Conservation (phyloP, 2,797 vertebrate species). For the Anabacerthia variegaticeps region DNA sequence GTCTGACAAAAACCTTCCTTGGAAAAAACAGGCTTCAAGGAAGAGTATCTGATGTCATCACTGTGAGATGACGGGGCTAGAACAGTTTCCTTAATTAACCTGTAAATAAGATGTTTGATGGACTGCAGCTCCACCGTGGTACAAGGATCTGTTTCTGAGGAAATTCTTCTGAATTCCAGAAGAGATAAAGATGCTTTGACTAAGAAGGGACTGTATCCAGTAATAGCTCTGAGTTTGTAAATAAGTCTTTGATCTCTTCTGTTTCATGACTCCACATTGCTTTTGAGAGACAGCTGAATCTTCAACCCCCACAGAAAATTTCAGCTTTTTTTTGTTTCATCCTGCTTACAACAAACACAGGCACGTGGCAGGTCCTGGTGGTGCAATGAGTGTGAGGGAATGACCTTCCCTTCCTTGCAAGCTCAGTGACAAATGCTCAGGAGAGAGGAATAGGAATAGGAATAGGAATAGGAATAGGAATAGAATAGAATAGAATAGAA, state of each 20-base stretch:
- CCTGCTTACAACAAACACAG: background rate
- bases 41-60: background rate
- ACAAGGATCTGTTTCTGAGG: background rate
- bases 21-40: conserved; percentile 15
- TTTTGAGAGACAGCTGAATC: conserved; percentile 1
- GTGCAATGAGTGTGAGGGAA: background rate
- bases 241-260: conserved; percentile 32
- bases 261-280: background rate
- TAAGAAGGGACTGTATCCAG: background rate
- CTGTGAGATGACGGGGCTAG: background rate
- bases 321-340: background rate
- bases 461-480: background rate
- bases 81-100: conserved; percentile 14
- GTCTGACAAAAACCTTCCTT: conserved; percentile 6
- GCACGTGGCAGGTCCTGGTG: background rate
- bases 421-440: background rate
- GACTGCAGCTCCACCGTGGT: background rate
- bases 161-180: background rate
- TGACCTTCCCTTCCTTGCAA: background rate
- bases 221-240: conserved; percentile 14
- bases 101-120: background rate
- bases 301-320: background rate
- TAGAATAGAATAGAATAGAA: background rate
- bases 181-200: conserved; percentile 5
- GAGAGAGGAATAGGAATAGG: background rate